Evolutionary conservation across 2,888 invertebrate species (phyloP), one percentile per base, ranked within the genome.

Genomic region (Tortrix viridana): DNA sequence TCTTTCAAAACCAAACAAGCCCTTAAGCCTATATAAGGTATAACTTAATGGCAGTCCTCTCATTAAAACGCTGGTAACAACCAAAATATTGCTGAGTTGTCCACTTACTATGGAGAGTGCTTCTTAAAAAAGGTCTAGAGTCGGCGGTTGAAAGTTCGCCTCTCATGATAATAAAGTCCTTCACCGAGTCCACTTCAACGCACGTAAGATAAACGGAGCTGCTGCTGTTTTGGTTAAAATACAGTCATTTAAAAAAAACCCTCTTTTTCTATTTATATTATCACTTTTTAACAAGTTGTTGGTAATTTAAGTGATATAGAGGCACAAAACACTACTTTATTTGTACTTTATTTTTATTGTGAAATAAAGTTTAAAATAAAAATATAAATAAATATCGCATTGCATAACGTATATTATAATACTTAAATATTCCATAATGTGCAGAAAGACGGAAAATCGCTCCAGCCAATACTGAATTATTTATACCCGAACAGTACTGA

Each of bases 391-490:
- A n/a, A n/a, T n/a, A n/a, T n/a, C n/a, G n/a, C n/a, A n/a, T n/a
- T n/a, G n/a, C n/a, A n/a, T n/a, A n/a, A n/a, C n/a, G n/a, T n/a
- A n/a, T n/a, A n/a, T n/a, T n/a, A n/a, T n/a, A n/a, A 41, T 41
- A 41, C 16, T 5, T 41, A 18, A 20, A 49, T 9, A 49, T 49
- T n/a, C 20, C 23, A 20, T 44, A 55, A 46, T 20, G 38, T n/a
- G 46, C 20, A 26, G 68, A 58, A 71, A 69, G 74, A 74, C 74
- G 72, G 73, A 77, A 77, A 75, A 79, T 80, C 77, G 74, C 72
- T 78, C 73, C 72, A 68, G 74, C 77, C 79, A 81, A 84, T 87
- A 85, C 85, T 88, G 86, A 89, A 89, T 89, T 86, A 88, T 90
- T 88, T 85, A 88, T 86, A 85, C 85, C 85, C 80, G 85, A 81